These are phyloP conservation scores for Stratiolaelaps scimitus DNA, from an alignment of 1,140 invertebrate species.

Conservation along the genomic window DNA sequence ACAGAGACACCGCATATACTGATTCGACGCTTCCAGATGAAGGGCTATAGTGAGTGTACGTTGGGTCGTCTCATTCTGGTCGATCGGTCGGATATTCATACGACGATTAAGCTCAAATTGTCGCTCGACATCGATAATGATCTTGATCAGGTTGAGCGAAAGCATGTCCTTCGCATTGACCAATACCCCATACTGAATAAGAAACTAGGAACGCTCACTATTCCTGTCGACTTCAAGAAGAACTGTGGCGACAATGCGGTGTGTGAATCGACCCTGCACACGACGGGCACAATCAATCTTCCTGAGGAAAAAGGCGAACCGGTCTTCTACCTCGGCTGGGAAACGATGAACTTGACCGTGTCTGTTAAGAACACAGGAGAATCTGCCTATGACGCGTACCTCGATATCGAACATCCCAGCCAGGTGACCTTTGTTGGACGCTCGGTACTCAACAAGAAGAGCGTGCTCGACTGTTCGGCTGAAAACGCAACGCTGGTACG, in stretches of 20 bases:
- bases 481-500: slow-evolving; percentile 57
- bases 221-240: slow-evolving; percentile 8
- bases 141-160: background rate
- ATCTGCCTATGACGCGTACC: slow-evolving; percentile 74
- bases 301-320: slow-evolving; percentile 31
- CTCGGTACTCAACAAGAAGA: slow-evolving; percentile 36
- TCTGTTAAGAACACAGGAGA: slow-evolving; percentile 64
- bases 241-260: slow-evolving; percentile 52
- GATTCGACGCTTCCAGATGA: background rate
- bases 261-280: slow-evolving; percentile 68
- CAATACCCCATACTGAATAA: slow-evolving; percentile 14
- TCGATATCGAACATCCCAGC: slow-evolving; percentile 63
- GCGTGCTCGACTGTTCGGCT: slow-evolving; percentile 40
- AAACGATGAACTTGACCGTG: slow-evolving; percentile 61
- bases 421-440: slow-evolving; percentile 62
- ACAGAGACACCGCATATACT: slow-evolving; percentile 11
- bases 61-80: slow-evolving; percentile 5
- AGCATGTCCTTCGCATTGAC: background rate
- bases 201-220: slow-evolving; percentile 14
- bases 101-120: slow-evolving; percentile 15
- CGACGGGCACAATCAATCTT: slow-evolving; percentile 49
- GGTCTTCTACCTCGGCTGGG: slow-evolving; percentile 49
- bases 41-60: background rate
- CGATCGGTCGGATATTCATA: slow-evolving; percentile 23
- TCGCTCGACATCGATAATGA: background rate